Conservation (phyloP, 2,888 invertebrate genomes). For the Athalia cordata region DNA sequence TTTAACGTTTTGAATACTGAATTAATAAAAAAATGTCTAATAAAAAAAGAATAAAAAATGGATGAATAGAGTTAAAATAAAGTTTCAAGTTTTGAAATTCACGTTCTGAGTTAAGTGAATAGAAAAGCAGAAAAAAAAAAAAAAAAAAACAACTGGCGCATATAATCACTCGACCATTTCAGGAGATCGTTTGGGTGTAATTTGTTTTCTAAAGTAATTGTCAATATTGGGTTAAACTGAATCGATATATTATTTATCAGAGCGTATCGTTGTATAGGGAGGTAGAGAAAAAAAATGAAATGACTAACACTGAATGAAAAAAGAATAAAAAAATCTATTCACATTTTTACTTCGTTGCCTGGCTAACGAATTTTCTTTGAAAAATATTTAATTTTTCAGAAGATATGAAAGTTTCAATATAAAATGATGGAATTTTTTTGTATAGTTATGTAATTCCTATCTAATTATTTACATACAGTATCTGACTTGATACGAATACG, state of each 20-base stretch:
- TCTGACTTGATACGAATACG: not conserved
- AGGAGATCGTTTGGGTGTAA: not conserved
- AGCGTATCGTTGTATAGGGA: not conserved
- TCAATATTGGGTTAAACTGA: not conserved
- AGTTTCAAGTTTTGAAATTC: too few species aligned
- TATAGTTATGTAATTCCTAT: not conserved
- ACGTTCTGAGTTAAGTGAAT: too few species aligned
- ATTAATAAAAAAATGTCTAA: too few species aligned
- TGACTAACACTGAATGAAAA: not conserved
- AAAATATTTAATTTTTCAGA: not conserved
- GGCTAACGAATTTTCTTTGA: not conserved
- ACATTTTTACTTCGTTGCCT: not conserved
- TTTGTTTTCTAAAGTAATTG: not conserved
- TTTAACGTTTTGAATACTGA: too few species aligned
- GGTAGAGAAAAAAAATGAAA: not conserved
- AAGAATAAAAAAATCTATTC: not conserved
- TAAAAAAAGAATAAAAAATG: too few species aligned
- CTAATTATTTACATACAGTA: too few species aligned
- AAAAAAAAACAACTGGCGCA: too few species aligned
- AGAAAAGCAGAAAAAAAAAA: too few species aligned
- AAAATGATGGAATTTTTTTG: too few species aligned
- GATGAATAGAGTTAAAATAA: too few species aligned
- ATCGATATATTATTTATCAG: slow-evolving; percentile 27
- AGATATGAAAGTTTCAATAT: not conserved
- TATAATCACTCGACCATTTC: too few species aligned